Evolutionary conservation across 2,113 vertebrate species (phyloP), one percentile per base, ranked within the genome.

Genomic region (Balaeniceps rex): DNA sequence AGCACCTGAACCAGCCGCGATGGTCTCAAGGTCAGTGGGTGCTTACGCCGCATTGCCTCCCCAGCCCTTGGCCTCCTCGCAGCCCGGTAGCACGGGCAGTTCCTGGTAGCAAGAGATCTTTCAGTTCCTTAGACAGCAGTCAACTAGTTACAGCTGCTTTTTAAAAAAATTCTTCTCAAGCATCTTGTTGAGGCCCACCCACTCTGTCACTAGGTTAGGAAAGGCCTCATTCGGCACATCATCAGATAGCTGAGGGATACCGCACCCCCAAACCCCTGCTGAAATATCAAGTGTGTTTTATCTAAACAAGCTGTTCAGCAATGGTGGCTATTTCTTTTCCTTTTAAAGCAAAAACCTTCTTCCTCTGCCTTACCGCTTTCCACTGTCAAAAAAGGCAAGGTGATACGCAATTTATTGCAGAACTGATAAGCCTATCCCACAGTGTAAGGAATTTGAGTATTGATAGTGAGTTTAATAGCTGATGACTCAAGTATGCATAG

Each of bases 1-100:
- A 0, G 34, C 42, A 17, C 63, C 52, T 3, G 3, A 22, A 22
- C 44, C 10, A 6, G 33, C 55, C 0, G 0, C 47, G 8, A 10
- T 1, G 2, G 25, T 6, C 58, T 42, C 24, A 7, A n/a, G 49
- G 40, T 29, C 52, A 33, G 65, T 4, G 19, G 34, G 21, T 29
- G 31, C 40, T 7, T 16, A 36, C 5, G 7, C 34, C 14, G 4
- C 2, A 0, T 19, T 34, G 21, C 25, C 52, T 34, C 65, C 58
- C 29, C 26, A 9, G 64, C n/a, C n/a, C 42, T 23, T 3, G 16
- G 55, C 72, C 65, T 44, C 5, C 2, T 8, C 44, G 17, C 19
- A 26, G 71, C 40, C 42, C 8, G 1, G 44, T 0, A 18, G 49
- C n/a, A 19, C 3, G 1, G 31, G 68, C 60, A 52, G n/a, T 8